Evolutionary conservation across 2,113 vertebrate genomes (phyloP).

Genomic region (Pelusios castaneus): DNA sequence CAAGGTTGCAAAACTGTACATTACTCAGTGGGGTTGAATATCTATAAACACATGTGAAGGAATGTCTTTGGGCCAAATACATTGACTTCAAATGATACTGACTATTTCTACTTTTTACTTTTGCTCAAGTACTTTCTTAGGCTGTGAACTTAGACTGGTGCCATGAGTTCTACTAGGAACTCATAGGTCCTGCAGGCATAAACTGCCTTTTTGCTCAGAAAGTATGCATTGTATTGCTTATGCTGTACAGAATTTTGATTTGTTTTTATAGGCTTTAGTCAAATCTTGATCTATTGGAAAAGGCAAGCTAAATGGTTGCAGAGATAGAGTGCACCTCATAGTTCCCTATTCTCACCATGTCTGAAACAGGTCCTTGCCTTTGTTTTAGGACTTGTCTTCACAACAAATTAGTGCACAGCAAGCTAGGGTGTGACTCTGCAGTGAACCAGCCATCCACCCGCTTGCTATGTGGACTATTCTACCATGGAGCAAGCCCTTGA

Average conservation of each 20-base stretch:
- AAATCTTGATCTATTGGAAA: neutral
- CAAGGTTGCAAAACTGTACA: neutral
- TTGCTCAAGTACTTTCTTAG: constrained; percentile 21
- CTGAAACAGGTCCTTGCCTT: neutral
- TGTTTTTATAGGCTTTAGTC: neutral
- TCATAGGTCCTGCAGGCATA: neutral
- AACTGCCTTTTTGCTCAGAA: neutral
- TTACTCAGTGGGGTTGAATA: neutral
- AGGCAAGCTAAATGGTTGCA: neutral
- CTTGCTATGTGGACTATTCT: neutral
- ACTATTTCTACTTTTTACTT: neutral
- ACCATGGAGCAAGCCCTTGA: neutral
- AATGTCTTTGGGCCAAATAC: neutral
- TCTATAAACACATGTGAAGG: neutral
- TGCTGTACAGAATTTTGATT: neutral
- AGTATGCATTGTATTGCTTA: neutral
- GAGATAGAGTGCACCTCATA: neutral
- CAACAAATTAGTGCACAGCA: neutral
- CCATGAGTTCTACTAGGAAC: constrained; percentile 25
- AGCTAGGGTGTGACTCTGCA: neutral
- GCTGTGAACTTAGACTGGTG: constrained; percentile 30
- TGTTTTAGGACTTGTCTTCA: neutral
- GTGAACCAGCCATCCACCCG: neutral
- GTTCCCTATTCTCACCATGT: neutral
- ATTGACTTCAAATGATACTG: neutral